These are phyloP conservation scores for Drosophila leontia DNA, from an alignment of 1,140 invertebrate species.

Conservation along the genomic window DNA sequence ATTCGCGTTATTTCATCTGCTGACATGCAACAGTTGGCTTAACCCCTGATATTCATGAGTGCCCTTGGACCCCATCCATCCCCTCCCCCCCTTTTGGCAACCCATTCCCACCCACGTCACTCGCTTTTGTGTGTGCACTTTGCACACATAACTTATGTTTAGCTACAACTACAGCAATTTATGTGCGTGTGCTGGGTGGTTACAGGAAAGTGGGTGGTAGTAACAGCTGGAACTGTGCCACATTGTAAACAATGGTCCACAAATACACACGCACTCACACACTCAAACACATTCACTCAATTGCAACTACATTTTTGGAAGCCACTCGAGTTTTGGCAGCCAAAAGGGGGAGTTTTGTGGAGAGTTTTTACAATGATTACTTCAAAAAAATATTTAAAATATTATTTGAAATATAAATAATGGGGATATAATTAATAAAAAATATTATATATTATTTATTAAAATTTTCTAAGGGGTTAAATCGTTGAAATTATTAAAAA, in stretches of 20 bases:
- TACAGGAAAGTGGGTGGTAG: background rate
- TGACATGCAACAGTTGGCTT: slow-evolving; percentile 72
- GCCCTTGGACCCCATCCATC: background rate
- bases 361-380: background rate
- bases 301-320: slow-evolving; percentile 34
- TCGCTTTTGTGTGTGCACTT: slow-evolving; percentile 36
- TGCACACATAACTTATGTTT: slow-evolving; percentile 80
- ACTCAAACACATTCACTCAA: background rate
- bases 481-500: no score
- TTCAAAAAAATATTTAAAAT: background rate
- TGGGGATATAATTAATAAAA: no score
- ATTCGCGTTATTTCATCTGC: slow-evolving; percentile 72
- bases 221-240: slow-evolving; percentile 54
- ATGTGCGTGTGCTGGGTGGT: slow-evolving; percentile 48
- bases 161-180: slow-evolving; percentile 71
- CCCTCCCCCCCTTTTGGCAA: background rate
- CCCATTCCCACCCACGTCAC: background rate
- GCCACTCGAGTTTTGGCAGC: slow-evolving; percentile 39
- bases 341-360: background rate
- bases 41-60: slow-evolving; percentile 62
- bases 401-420: no score
- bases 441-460: no score
- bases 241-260: slow-evolving; percentile 48
- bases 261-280: slow-evolving; percentile 5
- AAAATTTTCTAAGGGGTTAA: no score